phyloP scores from a whole-genome alignment of 2,888 invertebrate species.

The Venusia cambrica region DNA sequence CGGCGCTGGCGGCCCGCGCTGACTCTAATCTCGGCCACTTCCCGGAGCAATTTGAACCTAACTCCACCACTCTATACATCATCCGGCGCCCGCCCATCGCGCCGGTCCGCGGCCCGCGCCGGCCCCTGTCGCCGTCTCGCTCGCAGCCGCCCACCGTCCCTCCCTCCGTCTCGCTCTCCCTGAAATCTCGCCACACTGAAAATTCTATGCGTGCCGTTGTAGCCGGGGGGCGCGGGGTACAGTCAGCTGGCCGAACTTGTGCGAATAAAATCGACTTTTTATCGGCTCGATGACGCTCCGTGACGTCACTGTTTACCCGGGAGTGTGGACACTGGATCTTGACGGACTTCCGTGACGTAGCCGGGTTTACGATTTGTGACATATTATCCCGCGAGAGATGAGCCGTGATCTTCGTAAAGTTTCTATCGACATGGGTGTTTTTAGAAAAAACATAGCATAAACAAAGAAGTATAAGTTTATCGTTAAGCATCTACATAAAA shows the following conservation, averaged over 20 bases:
- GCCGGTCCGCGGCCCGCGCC: slow-evolving; percentile 48
- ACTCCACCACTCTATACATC: slow-evolving; percentile 88
- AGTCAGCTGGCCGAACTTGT: slow-evolving; percentile 81
- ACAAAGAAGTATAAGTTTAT: slow-evolving; percentile 3
- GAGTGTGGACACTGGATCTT: slow-evolving; percentile 57
- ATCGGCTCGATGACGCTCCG: slow-evolving; percentile 77
- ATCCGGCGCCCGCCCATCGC: slow-evolving; percentile 81
- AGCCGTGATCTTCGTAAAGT: background rate
- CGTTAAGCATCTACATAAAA: slow-evolving; percentile 13
- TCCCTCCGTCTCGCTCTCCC: slow-evolving; percentile 49
- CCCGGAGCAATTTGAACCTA: slow-evolving; percentile 88
- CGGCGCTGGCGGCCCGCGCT: slow-evolving; percentile 83
- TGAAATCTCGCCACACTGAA: slow-evolving; percentile 72
- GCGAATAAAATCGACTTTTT: slow-evolving; percentile 81
- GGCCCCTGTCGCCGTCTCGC: slow-evolving; percentile 50
- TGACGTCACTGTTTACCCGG: slow-evolving; percentile 78
- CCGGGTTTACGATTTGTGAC: slow-evolving; percentile 19
- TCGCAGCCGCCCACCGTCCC: slow-evolving; percentile 34
- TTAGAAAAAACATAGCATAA: slow-evolving; percentile 17
- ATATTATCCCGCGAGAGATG: slow-evolving; percentile 5
- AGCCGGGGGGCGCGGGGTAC: slow-evolving; percentile 53
- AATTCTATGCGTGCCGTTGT: slow-evolving; percentile 60
- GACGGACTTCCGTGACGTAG: slow-evolving; percentile 51
- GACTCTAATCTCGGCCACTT: slow-evolving; percentile 88
- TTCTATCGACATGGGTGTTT: slow-evolving; percentile 1